These are phyloP conservation scores for Drosophila willistoni DNA, from an alignment of 1,140 invertebrate species.

Conservation along the genomic window DNA sequence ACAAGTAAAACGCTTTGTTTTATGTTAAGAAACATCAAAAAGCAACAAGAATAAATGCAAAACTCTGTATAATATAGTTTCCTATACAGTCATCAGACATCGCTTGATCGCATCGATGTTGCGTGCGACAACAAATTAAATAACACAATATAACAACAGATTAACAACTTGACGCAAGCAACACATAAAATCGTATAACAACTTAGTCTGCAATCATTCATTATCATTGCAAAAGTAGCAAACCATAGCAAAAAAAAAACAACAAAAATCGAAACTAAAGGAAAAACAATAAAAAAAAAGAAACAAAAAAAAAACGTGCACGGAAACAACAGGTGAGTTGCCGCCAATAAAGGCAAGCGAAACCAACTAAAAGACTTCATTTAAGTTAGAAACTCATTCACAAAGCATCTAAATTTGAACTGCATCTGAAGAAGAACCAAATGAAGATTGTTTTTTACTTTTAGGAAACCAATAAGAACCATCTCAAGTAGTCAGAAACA, in stretches of 20 bases:
- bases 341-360: too few species aligned
- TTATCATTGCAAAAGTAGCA: neutral
- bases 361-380: too few species aligned
- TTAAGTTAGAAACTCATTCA: neutral
- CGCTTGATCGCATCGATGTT: neutral
- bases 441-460: too few species aligned
- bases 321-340: slow-evolving; percentile 2
- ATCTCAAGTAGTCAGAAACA: too few species aligned
- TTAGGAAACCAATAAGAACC: too few species aligned
- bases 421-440: too few species aligned
- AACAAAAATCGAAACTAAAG: neutral
- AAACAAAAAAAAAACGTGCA: neutral
- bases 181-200: slow-evolving; percentile 4
- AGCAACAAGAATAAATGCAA: neutral
- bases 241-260: neutral
- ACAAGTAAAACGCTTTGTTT: slow-evolving; percentile 7
- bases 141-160: slow-evolving; percentile 3
- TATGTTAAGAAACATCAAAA: slow-evolving; percentile 4
- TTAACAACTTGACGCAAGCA: slow-evolving; percentile 3
- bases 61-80: neutral
- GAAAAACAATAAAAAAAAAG: neutral
- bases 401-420: neutral
- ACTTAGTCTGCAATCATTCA: neutral
- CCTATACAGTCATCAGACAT: neutral
- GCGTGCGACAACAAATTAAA: slow-evolving; percentile 3